phyloP scores from a whole-genome alignment of 2,113 vertebrate species.

The Cebus imitator region DNA sequence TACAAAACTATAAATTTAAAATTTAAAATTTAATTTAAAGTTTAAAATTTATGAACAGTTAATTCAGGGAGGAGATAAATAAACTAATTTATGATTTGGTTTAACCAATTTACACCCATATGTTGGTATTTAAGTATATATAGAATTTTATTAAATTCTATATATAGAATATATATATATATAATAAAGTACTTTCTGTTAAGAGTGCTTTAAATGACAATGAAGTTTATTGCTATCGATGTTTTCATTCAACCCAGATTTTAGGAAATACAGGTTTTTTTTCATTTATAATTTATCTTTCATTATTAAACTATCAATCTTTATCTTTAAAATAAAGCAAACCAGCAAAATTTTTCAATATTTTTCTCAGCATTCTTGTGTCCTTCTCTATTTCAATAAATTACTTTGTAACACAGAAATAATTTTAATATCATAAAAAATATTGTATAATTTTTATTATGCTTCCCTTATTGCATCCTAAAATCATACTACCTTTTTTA shows the following conservation, averaged over 20 bases:
- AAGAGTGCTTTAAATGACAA: not conserved
- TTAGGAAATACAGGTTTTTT: not conserved
- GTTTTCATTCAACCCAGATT: not conserved
- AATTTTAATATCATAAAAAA: not conserved
- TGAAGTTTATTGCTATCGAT: not conserved
- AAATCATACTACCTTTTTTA: not conserved
- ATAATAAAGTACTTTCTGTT: not conserved
- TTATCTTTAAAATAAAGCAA: not conserved
- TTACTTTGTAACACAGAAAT: not conserved
- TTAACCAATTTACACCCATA: not conserved
- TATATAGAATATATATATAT: no score
- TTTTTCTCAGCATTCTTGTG: not conserved
- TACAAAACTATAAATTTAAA: not conserved
- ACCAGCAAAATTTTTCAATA: not conserved
- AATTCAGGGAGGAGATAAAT: not conserved
- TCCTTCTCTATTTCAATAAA: not conserved
- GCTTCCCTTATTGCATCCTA: not conserved
- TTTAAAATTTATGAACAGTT: not conserved
- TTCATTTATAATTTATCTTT: not conserved
- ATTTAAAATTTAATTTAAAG: not conserved
- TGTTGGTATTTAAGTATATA: not conserved
- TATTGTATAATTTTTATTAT: not conserved
- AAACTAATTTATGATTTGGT: not conserved
- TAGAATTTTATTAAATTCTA: not conserved
- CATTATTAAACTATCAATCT: not conserved